Evolutionary conservation across 2,113 vertebrate species (phyloP), one percentile per base, ranked within the genome.

Genomic region (Phodopus roborovskii): DNA sequence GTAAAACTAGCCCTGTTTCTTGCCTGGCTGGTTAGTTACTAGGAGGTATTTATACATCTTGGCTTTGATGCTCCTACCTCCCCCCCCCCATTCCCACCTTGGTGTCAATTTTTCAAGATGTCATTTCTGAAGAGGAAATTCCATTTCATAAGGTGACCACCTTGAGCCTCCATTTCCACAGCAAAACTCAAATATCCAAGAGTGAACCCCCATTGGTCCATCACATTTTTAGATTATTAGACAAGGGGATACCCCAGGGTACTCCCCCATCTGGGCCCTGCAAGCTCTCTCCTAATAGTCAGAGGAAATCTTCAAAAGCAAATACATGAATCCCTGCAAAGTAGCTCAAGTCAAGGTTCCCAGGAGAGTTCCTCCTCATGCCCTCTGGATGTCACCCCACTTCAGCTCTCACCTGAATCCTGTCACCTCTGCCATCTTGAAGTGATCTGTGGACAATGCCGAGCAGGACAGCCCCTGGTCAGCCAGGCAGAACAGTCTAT

Each of bases 401-500:
- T 98, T 97, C 98, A 96, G 97, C 98, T 98, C 98, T 99, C 99
- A 99, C 99, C 99, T 99, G 99, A 98, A 97, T 97, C 98, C 97
- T 98, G 98, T 98, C 98, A 98, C 98, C 98, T 97, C 97, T 97
- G 98, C 98, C 98, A 98, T 98, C 99, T 98, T 97, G 97, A 97
- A 98, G 98, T 98, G 98, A 99, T 99, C 98, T 98, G 97, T 89
- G 98, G 98, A 99, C 99, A 99, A 99, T 98, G 97, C 98, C 87
- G 97, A 94, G 98, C 98, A 98, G 98, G 96, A 96, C 98, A 97
- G 98, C 98, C 98, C 97, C 98, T 97, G 98, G 98, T 98, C 98
- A 99, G 95, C 99, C 99, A 99, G 98, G 98, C 99, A 99, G 98
- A 99, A 99, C 99, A 98, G 98, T 98, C 98, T 99, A 98, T 99